Evolutionary conservation across 2,797 vertebrate genomes (phyloP).

Genomic region (Enteromius mattozi): DNA sequence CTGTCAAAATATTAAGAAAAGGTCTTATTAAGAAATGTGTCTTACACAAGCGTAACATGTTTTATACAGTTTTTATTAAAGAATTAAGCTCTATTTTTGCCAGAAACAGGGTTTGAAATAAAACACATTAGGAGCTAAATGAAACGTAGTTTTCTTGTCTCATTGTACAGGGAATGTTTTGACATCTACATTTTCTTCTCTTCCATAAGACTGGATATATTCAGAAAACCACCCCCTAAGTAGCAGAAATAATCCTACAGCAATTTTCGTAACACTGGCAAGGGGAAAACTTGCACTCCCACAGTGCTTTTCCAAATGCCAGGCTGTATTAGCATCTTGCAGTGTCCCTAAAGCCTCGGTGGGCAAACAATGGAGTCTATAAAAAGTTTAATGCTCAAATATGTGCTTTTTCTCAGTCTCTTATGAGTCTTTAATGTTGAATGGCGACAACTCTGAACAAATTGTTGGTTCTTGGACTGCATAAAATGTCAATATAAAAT

Average conservation of each 20-base stretch:
- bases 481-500: background rate
- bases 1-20: slow-evolving; percentile 24
- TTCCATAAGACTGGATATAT: slow-evolving; percentile 67
- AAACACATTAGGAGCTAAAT: slow-evolving; percentile 10
- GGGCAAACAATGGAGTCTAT: slow-evolving; percentile 58
- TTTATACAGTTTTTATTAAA: background rate
- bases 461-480: slow-evolving; percentile 44
- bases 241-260: slow-evolving; percentile 74
- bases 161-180: slow-evolving; percentile 62
- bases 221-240: slow-evolving; percentile 67
- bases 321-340: slow-evolving; percentile 70
- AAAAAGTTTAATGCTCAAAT: slow-evolving; percentile 46
- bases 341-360: slow-evolving; percentile 64
- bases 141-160: slow-evolving; percentile 18
- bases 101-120: slow-evolving; percentile 12
- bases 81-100: background rate
- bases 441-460: slow-evolving; percentile 35
- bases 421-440: slow-evolving; percentile 34
- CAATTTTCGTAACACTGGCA: slow-evolving; percentile 74
- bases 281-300: slow-evolving; percentile 69
- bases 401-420: slow-evolving; percentile 51
- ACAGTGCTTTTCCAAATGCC: slow-evolving; percentile 73
- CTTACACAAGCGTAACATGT: background rate
- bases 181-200: slow-evolving; percentile 71
- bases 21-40: slow-evolving; percentile 10